Conservation (phyloP, 2,113 vertebrate species). For the Apaloderma vittatum region DNA sequence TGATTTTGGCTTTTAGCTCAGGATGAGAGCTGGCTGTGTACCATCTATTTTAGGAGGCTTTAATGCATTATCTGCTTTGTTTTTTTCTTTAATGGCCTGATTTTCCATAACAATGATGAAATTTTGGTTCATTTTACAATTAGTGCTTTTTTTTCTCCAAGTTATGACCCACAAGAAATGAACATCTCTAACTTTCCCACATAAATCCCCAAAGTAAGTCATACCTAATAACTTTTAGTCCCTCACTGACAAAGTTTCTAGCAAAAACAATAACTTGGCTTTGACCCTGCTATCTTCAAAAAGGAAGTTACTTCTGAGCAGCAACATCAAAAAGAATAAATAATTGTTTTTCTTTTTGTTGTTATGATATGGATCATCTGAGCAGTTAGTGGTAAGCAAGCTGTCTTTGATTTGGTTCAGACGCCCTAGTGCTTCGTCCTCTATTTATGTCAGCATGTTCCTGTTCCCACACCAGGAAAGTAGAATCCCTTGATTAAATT, state of each 20-base stretch:
- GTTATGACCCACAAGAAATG: slow-evolving; percentile 62
- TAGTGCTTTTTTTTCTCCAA: neutral
- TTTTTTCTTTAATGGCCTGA: neutral
- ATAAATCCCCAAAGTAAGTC: slow-evolving; percentile 77
- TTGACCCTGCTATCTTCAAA: slow-evolving; percentile 85
- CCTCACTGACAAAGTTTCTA: slow-evolving; percentile 80
- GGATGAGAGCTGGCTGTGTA: neutral
- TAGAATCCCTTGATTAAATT: slow-evolving; percentile 95
- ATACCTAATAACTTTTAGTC: slow-evolving; percentile 74
- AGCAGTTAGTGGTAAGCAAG: slow-evolving; percentile 96
- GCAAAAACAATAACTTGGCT: slow-evolving; percentile 85
- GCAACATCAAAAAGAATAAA: slow-evolving; percentile 99
- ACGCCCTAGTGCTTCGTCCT: slow-evolving; percentile 92
- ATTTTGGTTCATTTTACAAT: slow-evolving; percentile 16
- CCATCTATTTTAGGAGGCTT: neutral
- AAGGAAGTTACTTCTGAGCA: slow-evolving; percentile 85
- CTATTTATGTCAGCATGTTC: slow-evolving; percentile 90
- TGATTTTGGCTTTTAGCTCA: slow-evolving; percentile 6
- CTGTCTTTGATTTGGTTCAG: slow-evolving; percentile 95
- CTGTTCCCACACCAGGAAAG: slow-evolving; percentile 86
- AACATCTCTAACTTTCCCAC: slow-evolving; percentile 49
- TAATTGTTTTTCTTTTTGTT: slow-evolving; percentile 99
- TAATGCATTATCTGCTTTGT: neutral
- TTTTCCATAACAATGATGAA: neutral
- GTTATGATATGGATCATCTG: slow-evolving; percentile 96